A percentile compares a stretch with the other conserved stretches of the same genome.
Evolutionary conservation across 2,113 vertebrate species (phyloP).

Genomic region (Odontesthes bonariensis): DNA sequence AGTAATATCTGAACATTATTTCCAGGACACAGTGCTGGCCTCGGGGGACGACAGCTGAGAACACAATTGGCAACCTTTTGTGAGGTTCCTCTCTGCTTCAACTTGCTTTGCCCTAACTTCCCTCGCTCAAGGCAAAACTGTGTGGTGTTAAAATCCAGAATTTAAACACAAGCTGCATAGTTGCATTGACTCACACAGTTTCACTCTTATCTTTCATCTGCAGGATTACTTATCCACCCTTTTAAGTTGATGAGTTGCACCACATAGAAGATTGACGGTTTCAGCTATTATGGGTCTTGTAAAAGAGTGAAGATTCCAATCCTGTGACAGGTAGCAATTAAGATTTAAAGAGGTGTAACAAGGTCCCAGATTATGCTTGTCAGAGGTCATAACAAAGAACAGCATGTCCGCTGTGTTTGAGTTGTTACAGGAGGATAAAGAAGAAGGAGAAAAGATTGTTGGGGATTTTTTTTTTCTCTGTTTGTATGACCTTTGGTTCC

Average conservation of each 20-base stretch:
- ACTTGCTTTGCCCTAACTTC: conserved; percentile 23
- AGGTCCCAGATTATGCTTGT: conserved; percentile 67
- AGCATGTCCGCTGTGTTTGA: conserved; percentile 27
- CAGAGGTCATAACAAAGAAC: conserved; percentile 53
- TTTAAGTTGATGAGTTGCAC: conserved; percentile 66
- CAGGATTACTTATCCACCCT: conserved; percentile 67
- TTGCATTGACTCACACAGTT: conserved; percentile 45
- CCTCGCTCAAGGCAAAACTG: conserved; percentile 49
- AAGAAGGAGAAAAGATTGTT: conserved; percentile 33
- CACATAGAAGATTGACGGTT: conserved; percentile 69
- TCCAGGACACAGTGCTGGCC: not conserved
- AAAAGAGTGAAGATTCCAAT: conserved; percentile 71
- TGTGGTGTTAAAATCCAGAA: conserved; percentile 32
- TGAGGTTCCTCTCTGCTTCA: conserved; percentile 25
- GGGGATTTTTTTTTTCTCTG: conserved; percentile 20
- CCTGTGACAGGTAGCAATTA: conserved; percentile 79
- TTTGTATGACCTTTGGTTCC: conserved; percentile 53
- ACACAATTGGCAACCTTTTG: not conserved
- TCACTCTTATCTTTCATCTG: conserved; percentile 66
- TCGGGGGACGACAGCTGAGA: conserved; percentile 11
- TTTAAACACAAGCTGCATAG: conserved; percentile 35
- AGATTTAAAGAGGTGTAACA: conserved; percentile 70
- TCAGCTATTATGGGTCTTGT: conserved; percentile 59
- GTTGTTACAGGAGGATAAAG: conserved; percentile 33
- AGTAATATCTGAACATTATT: not conserved